A percentile compares a stretch with the other conserved stretches of the same genome.
These are phyloP conservation scores for Oxycera nigricornis DNA, from an alignment of 2,888 invertebrate genomes.

Conservation along the genomic window DNA sequence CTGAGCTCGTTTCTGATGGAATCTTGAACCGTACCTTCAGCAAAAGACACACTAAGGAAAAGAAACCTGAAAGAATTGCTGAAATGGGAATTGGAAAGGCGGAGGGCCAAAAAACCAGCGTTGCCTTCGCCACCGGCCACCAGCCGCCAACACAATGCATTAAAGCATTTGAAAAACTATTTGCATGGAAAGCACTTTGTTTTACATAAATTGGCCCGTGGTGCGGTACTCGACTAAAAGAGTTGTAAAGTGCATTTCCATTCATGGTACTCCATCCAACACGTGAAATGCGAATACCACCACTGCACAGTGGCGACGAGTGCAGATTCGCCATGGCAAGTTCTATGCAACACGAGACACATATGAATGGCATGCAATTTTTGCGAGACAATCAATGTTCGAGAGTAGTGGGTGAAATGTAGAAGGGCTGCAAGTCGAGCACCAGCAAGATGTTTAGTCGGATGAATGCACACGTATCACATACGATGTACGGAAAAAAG, in stretches of 20 bases:
- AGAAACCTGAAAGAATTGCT: background rate
- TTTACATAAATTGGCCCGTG: constrained; percentile 37
- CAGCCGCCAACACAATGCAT: constrained; percentile 14
- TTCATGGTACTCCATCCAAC: constrained; percentile 34
- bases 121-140: constrained; percentile 22
- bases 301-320: background rate
- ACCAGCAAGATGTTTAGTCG: too few relatives aligned
- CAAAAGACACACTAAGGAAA: constrained; percentile 11
- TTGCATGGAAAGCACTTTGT: constrained; percentile 38
- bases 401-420: background rate
- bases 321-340: constrained; percentile 5
- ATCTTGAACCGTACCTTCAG: background rate
- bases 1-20: constrained; percentile 19
- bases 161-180: constrained; percentile 31
- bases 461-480: too few relatives aligned
- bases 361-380: background rate
- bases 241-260: constrained; percentile 40
- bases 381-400: background rate
- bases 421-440: background rate
- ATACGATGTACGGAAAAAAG: too few relatives aligned
- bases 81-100: constrained; percentile 1
- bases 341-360: background rate
- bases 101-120: background rate
- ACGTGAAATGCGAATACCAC: constrained; percentile 30
- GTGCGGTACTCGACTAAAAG: constrained; percentile 39